Base-by-base conservation (phyloP, 2,113 vertebrate genomes). In the Nesogale talazaci region DNA sequence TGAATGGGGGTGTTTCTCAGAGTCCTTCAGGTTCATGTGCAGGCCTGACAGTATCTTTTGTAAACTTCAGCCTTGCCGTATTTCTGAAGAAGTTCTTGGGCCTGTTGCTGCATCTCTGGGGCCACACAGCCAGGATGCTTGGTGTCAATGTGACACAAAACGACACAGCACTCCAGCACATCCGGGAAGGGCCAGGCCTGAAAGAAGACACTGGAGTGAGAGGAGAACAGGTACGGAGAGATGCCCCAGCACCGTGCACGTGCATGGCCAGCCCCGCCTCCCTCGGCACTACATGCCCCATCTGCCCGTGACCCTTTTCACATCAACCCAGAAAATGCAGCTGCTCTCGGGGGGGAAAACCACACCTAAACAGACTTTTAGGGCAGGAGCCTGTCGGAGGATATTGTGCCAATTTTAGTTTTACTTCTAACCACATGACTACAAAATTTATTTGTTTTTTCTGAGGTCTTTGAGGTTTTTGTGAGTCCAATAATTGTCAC, bases 161-260 rank as follows among this genome's bases (percentile, higher is more conserved):
- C 97, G 1, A 99, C 98, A 89, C 99, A 99, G 93, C 99, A 99
- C 74, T 99, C 99, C 20, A 99, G 82, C 6, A 99, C 99, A 0
- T 99, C 98, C 0, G 99, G 99, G 91, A 98, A 99, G 0, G 98
- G 98, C 95, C 96, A 99, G 86, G 89, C 95, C 99, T 99, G 97
- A 96, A 97, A 79, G 81, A 59, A 1, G 57, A 91, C 42, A 91
- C 0, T 0, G 63, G 10, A 63, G 22, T 72, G 57, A 88, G 76
- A 22, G 72, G 19, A 67, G 8, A 80, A 67, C 52, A 69, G 70
- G 29, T 16, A 34, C 1, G n/a, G 76, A 42, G 29, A 67, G 65
- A 59, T 11, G 22, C 59, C 16, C 59, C 59, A 2, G 59, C 59
- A 61, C 59, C 16, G 17, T 20, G 59, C 52, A 9, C 65, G n/a